A percentile compares a stretch with the other conserved stretches of the same genome.
Conservation (phyloP, 2,797 vertebrate genomes). For the Danio choprae region DNA sequence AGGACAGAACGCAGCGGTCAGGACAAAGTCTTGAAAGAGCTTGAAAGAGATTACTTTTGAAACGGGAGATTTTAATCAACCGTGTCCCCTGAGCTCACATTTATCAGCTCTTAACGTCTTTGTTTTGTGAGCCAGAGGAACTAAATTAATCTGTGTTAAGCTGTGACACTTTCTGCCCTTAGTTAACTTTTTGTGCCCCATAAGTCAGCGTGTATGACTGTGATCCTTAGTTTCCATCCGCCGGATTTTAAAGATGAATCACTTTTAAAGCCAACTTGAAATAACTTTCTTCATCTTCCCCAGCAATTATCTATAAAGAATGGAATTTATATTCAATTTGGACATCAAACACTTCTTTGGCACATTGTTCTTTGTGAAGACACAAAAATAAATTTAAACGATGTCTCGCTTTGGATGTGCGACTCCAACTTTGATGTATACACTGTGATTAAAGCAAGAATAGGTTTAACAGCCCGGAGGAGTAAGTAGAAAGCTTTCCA, state of each 20-base stretch:
- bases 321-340: slow-evolving; percentile 65
- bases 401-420: slow-evolving; percentile 9
- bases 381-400: slow-evolving; percentile 32
- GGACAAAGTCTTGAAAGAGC: slow-evolving; percentile 8
- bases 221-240: slow-evolving; percentile 74
- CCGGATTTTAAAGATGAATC: slow-evolving; percentile 81
- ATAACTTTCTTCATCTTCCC: slow-evolving; percentile 68
- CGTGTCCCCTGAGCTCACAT: slow-evolving; percentile 12
- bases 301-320: slow-evolving; percentile 69
- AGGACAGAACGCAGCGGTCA: not conserved
- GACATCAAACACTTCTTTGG: slow-evolving; percentile 55
- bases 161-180: slow-evolving; percentile 50
- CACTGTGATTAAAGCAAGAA: slow-evolving; percentile 33
- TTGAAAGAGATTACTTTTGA: slow-evolving; percentile 26
- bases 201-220: slow-evolving; percentile 72
- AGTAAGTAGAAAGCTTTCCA: slow-evolving; percentile 34
- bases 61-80: slow-evolving; percentile 33
- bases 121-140: slow-evolving; percentile 44
- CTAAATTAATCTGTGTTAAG: slow-evolving; percentile 34
- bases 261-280: slow-evolving; percentile 80
- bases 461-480: slow-evolving; percentile 38
- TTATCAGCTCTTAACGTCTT: slow-evolving; percentile 44
- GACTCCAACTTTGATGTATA: slow-evolving; percentile 48
- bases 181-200: slow-evolving; percentile 72
- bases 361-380: slow-evolving; percentile 45